Conservation (phyloP, 2,888 invertebrate genomes). For the Spilosoma lubricipeda region DNA sequence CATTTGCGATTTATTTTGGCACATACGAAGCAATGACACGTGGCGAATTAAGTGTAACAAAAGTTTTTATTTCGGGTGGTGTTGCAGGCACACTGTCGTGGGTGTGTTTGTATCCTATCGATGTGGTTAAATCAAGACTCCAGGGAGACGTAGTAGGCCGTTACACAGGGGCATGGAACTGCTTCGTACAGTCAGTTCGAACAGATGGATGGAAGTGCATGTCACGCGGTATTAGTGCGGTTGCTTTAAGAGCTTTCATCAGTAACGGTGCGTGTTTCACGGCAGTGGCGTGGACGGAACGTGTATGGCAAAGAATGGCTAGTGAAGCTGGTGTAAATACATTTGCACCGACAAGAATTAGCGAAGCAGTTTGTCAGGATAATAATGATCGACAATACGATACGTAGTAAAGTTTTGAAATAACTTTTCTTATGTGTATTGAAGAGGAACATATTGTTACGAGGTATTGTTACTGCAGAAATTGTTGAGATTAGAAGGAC, state of each 20-base stretch:
- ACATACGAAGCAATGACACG: slow-evolving; percentile 92
- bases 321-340: slow-evolving; percentile 58
- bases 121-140: slow-evolving; percentile 95
- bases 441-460: neutral
- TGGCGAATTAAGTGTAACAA: slow-evolving; percentile 86
- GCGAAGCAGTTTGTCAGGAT: slow-evolving; percentile 70
- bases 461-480: neutral
- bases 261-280: slow-evolving; percentile 97
- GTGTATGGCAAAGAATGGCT: slow-evolving; percentile 77
- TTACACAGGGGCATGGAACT: slow-evolving; percentile 91
- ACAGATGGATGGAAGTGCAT: slow-evolving; percentile 91
- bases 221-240: slow-evolving; percentile 91
- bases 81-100: slow-evolving; percentile 94
- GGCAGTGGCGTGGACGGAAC: slow-evolving; percentile 93
- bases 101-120: slow-evolving; percentile 94
- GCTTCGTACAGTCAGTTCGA: slow-evolving; percentile 89
- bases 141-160: slow-evolving; percentile 90
- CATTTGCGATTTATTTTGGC: slow-evolving; percentile 94
- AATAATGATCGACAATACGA: slow-evolving; percentile 71
- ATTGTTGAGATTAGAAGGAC: neutral
- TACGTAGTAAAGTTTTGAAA: slow-evolving; percentile 9
- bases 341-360: slow-evolving; percentile 62
- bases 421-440: slow-evolving; percentile 15
- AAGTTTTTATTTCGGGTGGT: slow-evolving; percentile 94
- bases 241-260: slow-evolving; percentile 95